Evolutionary conservation across 2,888 invertebrate species (phyloP), one percentile per base, ranked within the genome.

Genomic region (Sussaba pulchella): DNA sequence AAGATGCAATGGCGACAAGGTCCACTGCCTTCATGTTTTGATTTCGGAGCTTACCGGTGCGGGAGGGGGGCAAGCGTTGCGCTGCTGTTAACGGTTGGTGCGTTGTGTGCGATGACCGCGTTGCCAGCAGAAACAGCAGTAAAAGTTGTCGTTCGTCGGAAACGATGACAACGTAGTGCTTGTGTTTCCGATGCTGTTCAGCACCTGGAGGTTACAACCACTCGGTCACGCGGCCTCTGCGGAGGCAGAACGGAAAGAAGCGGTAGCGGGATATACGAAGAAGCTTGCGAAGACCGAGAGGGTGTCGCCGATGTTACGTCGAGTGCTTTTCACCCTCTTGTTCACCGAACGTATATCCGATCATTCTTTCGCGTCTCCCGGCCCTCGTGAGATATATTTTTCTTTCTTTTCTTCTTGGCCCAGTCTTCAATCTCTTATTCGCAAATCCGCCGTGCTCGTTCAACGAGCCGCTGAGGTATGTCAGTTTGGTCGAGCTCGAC

Each of bases 151-250:
- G 69, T 70, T 50, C 76, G 64, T 77, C 54, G 64, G 81, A 57
- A 19, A 74, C 64, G 74, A 77, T 77, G 73, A 73, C 77, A 74
- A 64, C 26, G 59, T 43, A 64, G 73, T 66, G 64, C 73, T 77
- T 45, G 36, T 71, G 79, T 71, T 50, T 70, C 64, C 52, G 73
- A 81, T 73, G 77, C 52, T 64, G 43, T 41, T 64, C 57, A 81
- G 81, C 57, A 70, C 63, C 77, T 54, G 57, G 77, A 83, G 78
- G 82, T 85, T 83, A 84, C 85, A 84, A 78, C 82, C 87, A 88
- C 86, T 89, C 85, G 67, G 87, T 86, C 87, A 88, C 86, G 86
- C 82, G 83, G 82, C 75, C 39, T n/a, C n/a, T 1, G 39, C 4
- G 19, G 39, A 21, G 41, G 19, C 41, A 39, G 39, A 61, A 21